Base-by-base conservation (phyloP, 2,113 vertebrate genomes). In the Myocastor coypus region DNA sequence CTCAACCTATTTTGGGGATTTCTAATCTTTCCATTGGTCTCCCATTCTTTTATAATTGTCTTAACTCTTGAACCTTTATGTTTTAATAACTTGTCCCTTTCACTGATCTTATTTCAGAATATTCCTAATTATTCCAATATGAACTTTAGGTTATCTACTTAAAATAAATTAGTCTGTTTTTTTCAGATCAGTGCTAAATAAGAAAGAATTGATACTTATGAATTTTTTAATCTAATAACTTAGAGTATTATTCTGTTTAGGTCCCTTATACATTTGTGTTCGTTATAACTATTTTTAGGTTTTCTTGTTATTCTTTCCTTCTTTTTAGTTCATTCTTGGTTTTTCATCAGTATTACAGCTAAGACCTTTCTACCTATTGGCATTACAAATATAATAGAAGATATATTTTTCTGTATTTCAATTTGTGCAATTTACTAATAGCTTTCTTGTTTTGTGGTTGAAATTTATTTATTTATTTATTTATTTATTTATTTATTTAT, bases 71-170 rank as follows among this genome's bases (percentile, higher is more conserved):
- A 71, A 55, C 68, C 50, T 69, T 92, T 73, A 40, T 61, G 7
- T 95, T 89, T 94, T 69, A 42, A 75, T 32, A 52, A 34, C 5
- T 78, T 37, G 11, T 73, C 20, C 14, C 11, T 89, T 92, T 81
- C 40, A 78, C 20, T 94, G 40, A n/a, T 94, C 7, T 66, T 83
- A 64, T 26, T 94, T 94, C 20, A 64, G 61, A 59, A 24, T 91
- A 87, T 93, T 66, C 37, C 32, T 66, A 9, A 66, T n/a, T 37
- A 34, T 86, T 83, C 87, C 26, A 22, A 30, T 64, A 57, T 83
- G 42, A 92, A 81, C 19, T 57, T 80, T 81, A 42, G n/a, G 30
- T 94, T 88, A n/a, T 89, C 42, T 78, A 52, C 55, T 94, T 63
- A 89, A 22, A 69, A 42, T 42, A 57, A 82, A 55, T 55, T 57